A percentile compares a stretch with the other conserved stretches of the same genome.
These are phyloP conservation scores for Xenus cinereus DNA, from an alignment of 2,113 vertebrate species.

Conservation along the genomic window DNA sequence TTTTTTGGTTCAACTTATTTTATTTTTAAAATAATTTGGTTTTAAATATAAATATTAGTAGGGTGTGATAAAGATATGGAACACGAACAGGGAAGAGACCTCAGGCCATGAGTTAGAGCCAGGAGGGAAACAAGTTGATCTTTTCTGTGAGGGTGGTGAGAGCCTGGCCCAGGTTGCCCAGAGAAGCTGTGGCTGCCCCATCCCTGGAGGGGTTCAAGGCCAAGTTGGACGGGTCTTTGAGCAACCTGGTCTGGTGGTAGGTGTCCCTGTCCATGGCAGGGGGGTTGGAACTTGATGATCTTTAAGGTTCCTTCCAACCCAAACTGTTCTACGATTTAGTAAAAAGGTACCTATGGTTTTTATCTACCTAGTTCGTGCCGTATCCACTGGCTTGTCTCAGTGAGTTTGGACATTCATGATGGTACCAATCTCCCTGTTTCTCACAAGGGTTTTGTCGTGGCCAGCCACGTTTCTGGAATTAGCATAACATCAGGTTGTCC, in stretches of 20 bases:
- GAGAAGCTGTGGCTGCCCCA: too few species aligned
- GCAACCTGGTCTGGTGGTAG: too few species aligned
- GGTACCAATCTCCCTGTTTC: not conserved
- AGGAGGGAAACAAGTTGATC: not conserved
- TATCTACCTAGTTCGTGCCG: not conserved
- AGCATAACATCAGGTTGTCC: not conserved
- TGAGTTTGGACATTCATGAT: not conserved
- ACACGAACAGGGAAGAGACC: accelerated
- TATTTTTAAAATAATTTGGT: not conserved
- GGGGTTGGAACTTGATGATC: too few species aligned
- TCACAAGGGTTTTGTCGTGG: not conserved
- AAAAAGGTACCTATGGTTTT: not conserved
- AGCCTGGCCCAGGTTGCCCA: too few species aligned
- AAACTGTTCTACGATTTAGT: not conserved
- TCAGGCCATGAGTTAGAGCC: not conserved
- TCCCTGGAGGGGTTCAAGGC: too few species aligned
- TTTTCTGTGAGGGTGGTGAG: too few species aligned
- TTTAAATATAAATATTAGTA: not conserved
- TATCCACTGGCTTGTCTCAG: not conserved
- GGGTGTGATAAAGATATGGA: not conserved
- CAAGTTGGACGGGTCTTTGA: too few species aligned
- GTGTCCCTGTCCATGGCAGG: too few species aligned
- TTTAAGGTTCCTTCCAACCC: too few species aligned
- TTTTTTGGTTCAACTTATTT: not conserved
- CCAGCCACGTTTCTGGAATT: not conserved